Conservation (phyloP, 1,140 invertebrate species). For the Zaprionus gabonicus region DNA sequence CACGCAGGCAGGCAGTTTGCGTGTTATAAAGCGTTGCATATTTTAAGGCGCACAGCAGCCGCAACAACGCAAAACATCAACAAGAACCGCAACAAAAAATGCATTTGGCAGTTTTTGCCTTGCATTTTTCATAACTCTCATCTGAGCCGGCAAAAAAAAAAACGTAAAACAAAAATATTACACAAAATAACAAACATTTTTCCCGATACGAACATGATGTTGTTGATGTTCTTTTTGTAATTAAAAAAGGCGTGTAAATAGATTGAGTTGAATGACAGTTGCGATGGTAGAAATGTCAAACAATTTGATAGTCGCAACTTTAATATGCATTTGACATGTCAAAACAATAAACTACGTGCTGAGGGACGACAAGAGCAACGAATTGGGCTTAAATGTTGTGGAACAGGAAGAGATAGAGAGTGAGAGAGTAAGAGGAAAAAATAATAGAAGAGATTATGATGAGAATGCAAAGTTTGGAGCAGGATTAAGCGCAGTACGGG, state of each 20-base stretch:
- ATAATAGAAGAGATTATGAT: background rate
- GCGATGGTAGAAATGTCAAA: constrained; percentile 23
- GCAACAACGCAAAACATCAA: constrained; percentile 7
- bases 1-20: constrained; percentile 14
- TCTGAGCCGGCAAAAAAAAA: background rate
- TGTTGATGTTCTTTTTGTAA: constrained; percentile 28
- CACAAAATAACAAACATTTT: constrained; percentile 19
- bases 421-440: background rate
- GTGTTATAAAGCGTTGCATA: constrained; percentile 73
- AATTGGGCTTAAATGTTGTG: background rate
- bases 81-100: constrained; percentile 7
- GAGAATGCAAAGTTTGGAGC: background rate
- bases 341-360: constrained; percentile 39
- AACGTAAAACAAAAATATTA: constrained; percentile 1
- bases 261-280: constrained; percentile 25
- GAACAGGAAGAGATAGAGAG: background rate
- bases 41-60: constrained; percentile 58
- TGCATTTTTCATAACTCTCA: constrained; percentile 44
- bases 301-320: constrained; percentile 45
- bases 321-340: constrained; percentile 54
- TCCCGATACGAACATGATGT: background rate
- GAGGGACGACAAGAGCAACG: background rate
- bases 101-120: constrained; percentile 22
- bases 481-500: background rate
- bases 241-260: constrained; percentile 52